Evolutionary conservation across 2,888 invertebrate genomes (phyloP).

Genomic region (Sceliomorpha sp.): DNA sequence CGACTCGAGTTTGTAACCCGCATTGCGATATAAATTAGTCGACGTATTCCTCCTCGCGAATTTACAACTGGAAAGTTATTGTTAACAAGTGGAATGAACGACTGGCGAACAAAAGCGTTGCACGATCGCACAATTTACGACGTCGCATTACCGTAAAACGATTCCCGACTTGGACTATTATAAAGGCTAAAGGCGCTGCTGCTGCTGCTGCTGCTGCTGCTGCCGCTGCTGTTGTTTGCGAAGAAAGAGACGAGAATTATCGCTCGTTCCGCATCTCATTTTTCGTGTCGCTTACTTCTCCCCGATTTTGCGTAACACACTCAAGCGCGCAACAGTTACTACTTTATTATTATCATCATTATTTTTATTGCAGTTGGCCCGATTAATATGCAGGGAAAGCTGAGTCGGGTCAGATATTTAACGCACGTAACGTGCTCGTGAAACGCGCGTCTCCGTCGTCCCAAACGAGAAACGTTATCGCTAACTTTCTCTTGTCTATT

Average conservation of each 20-base stretch:
- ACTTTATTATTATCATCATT: no score
- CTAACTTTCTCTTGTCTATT: conserved; percentile 45
- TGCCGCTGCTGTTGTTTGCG: no score
- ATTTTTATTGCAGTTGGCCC: conserved; percentile 27
- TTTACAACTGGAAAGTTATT: conserved; percentile 37
- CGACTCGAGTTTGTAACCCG: no score
- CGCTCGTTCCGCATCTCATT: conserved; percentile 22
- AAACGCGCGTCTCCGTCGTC: conserved; percentile 33
- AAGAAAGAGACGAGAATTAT: conserved; percentile 29
- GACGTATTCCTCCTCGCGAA: no score
- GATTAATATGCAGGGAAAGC: conserved; percentile 35
- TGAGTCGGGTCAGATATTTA: conserved; percentile 37
- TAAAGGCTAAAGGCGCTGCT: no score
- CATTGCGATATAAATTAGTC: no score
- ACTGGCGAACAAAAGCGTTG: conserved; percentile 29
- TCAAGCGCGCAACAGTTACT: conserved; percentile 12
- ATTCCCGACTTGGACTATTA: no score
- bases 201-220: no score
- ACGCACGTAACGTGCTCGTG: neutral
- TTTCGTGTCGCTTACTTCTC: conserved; percentile 8
- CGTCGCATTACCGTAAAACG: conserved; percentile 20
- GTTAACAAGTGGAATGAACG: conserved; percentile 31
- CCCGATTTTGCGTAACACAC: conserved; percentile 12
- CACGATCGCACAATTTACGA: conserved; percentile 33
- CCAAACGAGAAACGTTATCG: conserved; percentile 33